Percentiles rank a stretch among this genome's conserved stretches.
Evolutionary conservation across 2,888 invertebrate genomes (phyloP).

Genomic region (Chrysomela aeneicollis): DNA sequence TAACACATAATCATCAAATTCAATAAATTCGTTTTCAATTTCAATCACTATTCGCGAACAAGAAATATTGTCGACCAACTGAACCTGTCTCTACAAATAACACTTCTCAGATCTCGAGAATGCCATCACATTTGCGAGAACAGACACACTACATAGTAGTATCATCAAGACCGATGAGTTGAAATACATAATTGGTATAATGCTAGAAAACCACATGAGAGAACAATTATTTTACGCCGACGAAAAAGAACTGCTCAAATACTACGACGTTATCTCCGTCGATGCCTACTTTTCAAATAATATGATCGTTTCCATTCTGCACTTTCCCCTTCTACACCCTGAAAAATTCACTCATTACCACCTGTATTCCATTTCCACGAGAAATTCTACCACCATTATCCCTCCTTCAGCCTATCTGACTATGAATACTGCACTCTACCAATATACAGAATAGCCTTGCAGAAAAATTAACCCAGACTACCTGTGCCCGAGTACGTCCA

Average conservation of each 20-base stretch:
- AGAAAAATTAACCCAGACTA: not conserved
- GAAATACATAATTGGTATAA: not conserved
- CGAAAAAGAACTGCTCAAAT: not conserved
- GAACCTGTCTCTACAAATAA: not conserved
- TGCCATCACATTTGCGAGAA: not conserved
- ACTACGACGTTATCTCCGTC: not conserved
- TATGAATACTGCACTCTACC: not conserved
- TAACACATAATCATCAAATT: slow-evolving; percentile 11
- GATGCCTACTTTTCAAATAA: not conserved
- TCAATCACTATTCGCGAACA: not conserved
- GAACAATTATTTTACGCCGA: too few species aligned
- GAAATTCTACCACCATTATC: not conserved
- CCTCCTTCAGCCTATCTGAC: not conserved
- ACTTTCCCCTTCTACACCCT: not conserved
- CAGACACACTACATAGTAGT: not conserved
- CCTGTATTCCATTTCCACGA: not conserved
- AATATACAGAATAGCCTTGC: not conserved
- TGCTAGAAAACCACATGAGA: too few species aligned
- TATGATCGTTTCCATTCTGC: slow-evolving; percentile 1
- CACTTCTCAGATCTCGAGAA: not conserved
- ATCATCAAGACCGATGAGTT: not conserved
- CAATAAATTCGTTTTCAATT: not conserved
- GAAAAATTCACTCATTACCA: not conserved
- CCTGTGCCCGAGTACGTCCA: not conserved
- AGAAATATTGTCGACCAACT: not conserved